Evolutionary conservation across 2,797 vertebrate genomes (phyloP).

Genomic region (Myoxocephalus aenaeus): DNA sequence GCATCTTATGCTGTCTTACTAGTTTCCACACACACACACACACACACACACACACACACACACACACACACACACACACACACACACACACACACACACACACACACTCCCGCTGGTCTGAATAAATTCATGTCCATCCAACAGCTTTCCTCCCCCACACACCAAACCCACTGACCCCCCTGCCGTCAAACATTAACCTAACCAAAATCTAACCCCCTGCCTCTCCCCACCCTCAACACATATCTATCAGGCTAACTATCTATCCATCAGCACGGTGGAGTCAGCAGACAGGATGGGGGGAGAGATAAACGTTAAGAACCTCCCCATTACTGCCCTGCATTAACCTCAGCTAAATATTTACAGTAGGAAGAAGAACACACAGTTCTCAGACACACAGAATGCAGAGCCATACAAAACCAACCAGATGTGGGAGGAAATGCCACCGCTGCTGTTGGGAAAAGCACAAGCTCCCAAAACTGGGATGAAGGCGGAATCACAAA

Average conservation of each 20-base stretch:
- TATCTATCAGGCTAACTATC: constrained; percentile 78
- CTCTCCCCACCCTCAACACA: constrained; percentile 63
- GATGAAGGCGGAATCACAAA: constrained; percentile 27
- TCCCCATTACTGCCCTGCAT: constrained; percentile 82
- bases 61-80: neutral
- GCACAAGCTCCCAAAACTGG: constrained; percentile 24
- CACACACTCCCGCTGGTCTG: constrained; percentile 1
- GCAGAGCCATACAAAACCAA: constrained; percentile 28
- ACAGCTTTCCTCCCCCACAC: constrained; percentile 53
- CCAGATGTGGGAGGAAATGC: constrained; percentile 44
- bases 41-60: neutral
- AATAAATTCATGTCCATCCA: constrained; percentile 45
- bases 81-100: neutral
- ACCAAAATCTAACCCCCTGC: constrained; percentile 76
- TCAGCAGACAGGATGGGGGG: constrained; percentile 55
- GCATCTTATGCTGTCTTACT: neutral
- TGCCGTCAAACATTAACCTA: constrained; percentile 82
- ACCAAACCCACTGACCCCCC: constrained; percentile 60
- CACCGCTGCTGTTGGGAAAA: constrained; percentile 33
- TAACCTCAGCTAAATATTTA: constrained; percentile 88
- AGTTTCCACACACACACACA: constrained; percentile 1
- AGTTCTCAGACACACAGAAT: constrained; percentile 27
- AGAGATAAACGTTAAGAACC: constrained; percentile 69
- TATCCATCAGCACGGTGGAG: constrained; percentile 73
- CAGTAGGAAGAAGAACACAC: constrained; percentile 70